These are phyloP conservation scores for Recurvirostra avosetta DNA, from an alignment of 2,113 vertebrate species.

Conservation along the genomic window DNA sequence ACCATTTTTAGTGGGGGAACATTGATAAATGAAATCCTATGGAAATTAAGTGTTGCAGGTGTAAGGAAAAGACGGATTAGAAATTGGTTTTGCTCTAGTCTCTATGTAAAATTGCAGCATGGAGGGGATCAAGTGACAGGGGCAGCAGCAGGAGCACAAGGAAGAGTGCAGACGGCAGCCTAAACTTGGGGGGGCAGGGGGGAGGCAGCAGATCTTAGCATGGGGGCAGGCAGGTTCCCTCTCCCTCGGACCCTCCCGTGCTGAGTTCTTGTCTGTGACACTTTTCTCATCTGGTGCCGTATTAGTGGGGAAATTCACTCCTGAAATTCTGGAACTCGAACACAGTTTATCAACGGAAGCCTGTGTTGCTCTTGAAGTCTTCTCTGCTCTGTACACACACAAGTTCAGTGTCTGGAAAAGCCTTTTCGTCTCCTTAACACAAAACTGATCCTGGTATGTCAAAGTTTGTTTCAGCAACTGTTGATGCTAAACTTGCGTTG, in stretches of 20 bases:
- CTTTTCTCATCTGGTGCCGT: not conserved
- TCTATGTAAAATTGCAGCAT: not conserved
- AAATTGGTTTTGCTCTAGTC: not conserved
- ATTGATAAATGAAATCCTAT: not conserved
- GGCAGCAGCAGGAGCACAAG: not conserved
- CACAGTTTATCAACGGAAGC: not conserved
- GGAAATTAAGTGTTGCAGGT: not conserved
- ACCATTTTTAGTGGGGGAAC: not conserved
- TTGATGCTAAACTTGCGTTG: not conserved
- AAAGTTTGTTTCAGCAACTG: not conserved
- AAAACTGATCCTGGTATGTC: not conserved
- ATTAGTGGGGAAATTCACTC: not conserved
- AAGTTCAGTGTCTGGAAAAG: not conserved
- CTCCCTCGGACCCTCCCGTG: fast-evolving
- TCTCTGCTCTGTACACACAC: not conserved
- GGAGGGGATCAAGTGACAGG: not conserved
- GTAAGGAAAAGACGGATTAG: not conserved
- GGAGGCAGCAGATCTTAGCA: not conserved
- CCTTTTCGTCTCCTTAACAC: not conserved
- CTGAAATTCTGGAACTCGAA: not conserved
- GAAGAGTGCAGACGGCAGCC: not conserved
- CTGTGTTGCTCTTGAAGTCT: not conserved
- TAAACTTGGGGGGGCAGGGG: not conserved
- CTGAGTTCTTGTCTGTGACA: not conserved
- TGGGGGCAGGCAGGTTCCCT: not conserved